Base-by-base conservation (phyloP, 1,140 invertebrate species). In the Atta texana region DNA sequence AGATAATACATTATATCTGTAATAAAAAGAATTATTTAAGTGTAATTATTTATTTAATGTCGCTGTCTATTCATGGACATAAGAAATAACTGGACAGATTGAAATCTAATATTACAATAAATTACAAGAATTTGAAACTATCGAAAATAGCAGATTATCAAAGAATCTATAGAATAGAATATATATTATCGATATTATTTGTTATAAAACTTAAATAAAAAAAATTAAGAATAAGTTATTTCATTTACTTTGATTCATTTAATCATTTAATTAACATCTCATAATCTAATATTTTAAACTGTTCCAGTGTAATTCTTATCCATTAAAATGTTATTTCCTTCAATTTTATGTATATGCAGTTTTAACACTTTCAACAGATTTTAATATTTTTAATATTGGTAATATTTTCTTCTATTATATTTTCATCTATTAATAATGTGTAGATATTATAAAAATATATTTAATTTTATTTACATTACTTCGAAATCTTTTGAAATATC, bases 391-490 rank as follows among this genome's bases (percentile, higher is more conserved):
- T 10, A 75, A 1, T 10, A 49, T 18, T 18, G 6, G 21, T 31
- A n/a, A 34, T 75, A 55, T 24, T 75, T 75, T 24, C n/a, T 18
- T 21, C 24, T 24, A 24, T 24, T 24, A 24, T 24, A 24, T 24
- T 24, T 24, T 24, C 24, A 24, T 6, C 8, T 57, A 39, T 12
- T 7, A 53, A 75, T 18, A 57, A 74, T 12, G 18, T 74, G 53
- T 59, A 75, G 53, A 57, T 39, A 24, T 75, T 74, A 74, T n/a
- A 74, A 74, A 74, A 74, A 75, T 74, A 51, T 74, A 74, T 57
- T 57, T 21, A 39, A 59, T 75, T 57, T 21, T 74, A 74, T 53
- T 57, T 75, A 75, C 53, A 39, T 14, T 34, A 75, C 1, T 59
- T 18, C 28, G 0, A 12, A 6, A 14, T 74, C 2, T 57, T 57